Evolutionary conservation across 2,113 vertebrate species (phyloP).

Genomic region (Rhinichthys klamathensis): DNA sequence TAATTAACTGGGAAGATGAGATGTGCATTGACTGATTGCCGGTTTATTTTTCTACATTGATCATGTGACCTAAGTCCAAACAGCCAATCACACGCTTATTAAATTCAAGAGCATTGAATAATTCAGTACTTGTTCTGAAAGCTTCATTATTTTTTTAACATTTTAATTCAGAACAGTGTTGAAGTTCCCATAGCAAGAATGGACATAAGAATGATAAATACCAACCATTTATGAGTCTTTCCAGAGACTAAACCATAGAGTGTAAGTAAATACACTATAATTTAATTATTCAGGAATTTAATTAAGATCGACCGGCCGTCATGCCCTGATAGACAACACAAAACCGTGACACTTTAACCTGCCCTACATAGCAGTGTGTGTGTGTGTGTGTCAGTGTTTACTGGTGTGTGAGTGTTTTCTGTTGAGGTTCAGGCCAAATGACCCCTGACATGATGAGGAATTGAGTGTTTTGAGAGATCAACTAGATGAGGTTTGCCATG

Average conservation of each 20-base stretch:
- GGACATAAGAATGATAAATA: too few relatives aligned
- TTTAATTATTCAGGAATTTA: neutral
- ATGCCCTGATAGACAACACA: neutral
- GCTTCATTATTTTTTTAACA: neutral
- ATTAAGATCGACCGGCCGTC: neutral
- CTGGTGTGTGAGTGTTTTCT: neutral
- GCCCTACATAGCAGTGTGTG: neutral
- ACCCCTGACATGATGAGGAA: neutral
- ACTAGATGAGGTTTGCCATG: too few relatives aligned
- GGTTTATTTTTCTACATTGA: neutral
- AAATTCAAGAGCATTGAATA: neutral
- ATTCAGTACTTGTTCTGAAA: neutral
- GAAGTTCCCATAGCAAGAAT: neutral
- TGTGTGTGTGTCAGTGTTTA: neutral
- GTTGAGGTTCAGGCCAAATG: neutral
- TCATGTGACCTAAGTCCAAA: neutral
- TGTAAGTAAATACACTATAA: constrained; percentile 3
- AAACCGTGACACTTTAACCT: neutral
- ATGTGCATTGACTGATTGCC: neutral
- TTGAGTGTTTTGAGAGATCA: neutral
- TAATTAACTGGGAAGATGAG: neutral
- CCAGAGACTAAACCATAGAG: neutral
- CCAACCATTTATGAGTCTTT: neutral
- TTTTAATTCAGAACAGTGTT: neutral
- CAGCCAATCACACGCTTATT: neutral